Percentiles rank a stretch among this genome's conserved stretches.
phyloP scores from a whole-genome alignment of 2,888 invertebrate species.

The Monoplex corrugatus region DNA sequence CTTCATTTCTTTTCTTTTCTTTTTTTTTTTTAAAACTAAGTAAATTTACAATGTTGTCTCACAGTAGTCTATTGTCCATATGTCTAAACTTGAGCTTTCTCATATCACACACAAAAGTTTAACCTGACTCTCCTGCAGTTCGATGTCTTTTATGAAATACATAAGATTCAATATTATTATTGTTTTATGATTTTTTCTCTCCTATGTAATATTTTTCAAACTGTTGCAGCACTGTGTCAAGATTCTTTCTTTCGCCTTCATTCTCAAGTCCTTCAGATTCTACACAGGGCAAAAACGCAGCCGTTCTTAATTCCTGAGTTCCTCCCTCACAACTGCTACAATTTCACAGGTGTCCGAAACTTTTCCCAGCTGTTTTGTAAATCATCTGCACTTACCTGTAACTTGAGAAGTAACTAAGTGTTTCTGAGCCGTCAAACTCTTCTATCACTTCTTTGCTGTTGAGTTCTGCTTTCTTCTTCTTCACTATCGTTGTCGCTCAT shows the following conservation, averaged over 20 bases:
- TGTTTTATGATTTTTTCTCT: constrained; percentile 9
- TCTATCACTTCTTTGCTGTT: too few species aligned
- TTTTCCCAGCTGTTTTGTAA: not conserved
- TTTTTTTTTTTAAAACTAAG: not conserved
- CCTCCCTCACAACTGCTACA: not conserved
- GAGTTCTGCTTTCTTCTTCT: too few species aligned
- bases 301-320: not conserved
- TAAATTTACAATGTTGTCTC: not conserved
- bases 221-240: not conserved
- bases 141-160: not conserved
- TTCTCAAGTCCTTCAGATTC: not conserved
- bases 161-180: not conserved
- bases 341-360: not conserved
- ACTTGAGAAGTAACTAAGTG: too few species aligned
- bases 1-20: too few species aligned
- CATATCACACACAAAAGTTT: not conserved
- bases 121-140: not conserved
- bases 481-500: too few species aligned
- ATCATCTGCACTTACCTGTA: too few species aligned
- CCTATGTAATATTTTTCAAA: not conserved
- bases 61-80: not conserved
- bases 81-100: not conserved
- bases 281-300: not conserved
- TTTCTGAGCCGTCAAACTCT: too few species aligned
- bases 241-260: not conserved